Conservation (phyloP, 1,140 invertebrate species). For the Drosophila micromelanica region DNA sequence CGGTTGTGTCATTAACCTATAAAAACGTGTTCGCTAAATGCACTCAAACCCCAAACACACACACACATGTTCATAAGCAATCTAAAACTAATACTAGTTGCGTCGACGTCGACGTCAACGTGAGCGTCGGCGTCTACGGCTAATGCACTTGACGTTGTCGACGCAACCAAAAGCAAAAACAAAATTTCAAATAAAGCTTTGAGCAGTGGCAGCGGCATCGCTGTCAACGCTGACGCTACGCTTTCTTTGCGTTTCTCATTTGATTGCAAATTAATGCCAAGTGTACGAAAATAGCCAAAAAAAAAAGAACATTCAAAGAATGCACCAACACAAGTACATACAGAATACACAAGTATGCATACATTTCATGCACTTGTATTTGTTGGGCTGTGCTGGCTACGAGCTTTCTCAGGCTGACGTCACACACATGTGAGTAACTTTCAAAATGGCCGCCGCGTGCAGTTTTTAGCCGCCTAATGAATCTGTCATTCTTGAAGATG, state of each 20-base stretch:
- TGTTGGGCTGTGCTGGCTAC: slow-evolving; percentile 9
- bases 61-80: slow-evolving; percentile 6
- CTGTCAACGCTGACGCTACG: slow-evolving; percentile 17
- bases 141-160: slow-evolving; percentile 60
- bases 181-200: slow-evolving; percentile 9
- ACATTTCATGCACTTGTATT: not conserved
- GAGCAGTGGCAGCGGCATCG: slow-evolving; percentile 4
- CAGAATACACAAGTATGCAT: slow-evolving; percentile 6
- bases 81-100: slow-evolving; percentile 39
- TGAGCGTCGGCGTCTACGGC: slow-evolving; percentile 12
- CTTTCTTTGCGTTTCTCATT: slow-evolving; percentile 52
- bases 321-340: slow-evolving; percentile 27
- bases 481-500: slow-evolving; percentile 10
- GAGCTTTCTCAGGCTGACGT: slow-evolving; percentile 45
- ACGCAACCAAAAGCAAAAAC: slow-evolving; percentile 15
- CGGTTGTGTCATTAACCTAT: slow-evolving; percentile 80
- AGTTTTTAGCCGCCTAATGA: slow-evolving; percentile 21
- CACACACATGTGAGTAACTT: slow-evolving; percentile 41
- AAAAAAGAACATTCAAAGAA: slow-evolving; percentile 46
- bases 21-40: slow-evolving; percentile 69
- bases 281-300: slow-evolving; percentile 68
- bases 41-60: slow-evolving; percentile 18
- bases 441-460: slow-evolving; percentile 36
- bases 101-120: slow-evolving; percentile 1
- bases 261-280: slow-evolving; percentile 61